Base-by-base conservation (phyloP, 2,113 vertebrate genomes). In the Phylloscopus trochiloides region DNA sequence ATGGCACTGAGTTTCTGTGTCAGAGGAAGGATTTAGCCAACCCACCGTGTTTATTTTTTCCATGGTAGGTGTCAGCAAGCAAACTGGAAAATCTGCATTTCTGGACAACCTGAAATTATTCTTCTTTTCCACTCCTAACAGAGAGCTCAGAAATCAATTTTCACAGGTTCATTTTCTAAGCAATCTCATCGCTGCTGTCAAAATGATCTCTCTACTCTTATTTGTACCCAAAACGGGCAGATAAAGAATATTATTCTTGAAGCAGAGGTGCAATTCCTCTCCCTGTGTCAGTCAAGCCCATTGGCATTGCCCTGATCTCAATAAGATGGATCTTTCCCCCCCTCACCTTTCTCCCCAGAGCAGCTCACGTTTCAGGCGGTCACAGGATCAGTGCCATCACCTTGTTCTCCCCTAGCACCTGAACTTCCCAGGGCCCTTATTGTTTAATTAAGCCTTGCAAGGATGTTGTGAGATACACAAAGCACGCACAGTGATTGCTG, bases 61-160 rank as follows among this genome's bases (percentile, higher is more conserved):
- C 22, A 9, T 61, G 62, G 71, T 52, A 78, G 24, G 9, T 94
- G 70, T 93, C 74, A 92, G 81, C 71, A 92, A 90, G 62, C n/a
- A 93, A 96, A 92, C 78, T 66, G 85, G 86, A 95, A 95, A 93
- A 95, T 82, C 82, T 95, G 63, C 90, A 88, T 97, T 93, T 95
- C 82, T 88, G 86, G 90, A 79, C 78, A 94, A 65, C 58, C 71
- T 90, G 78, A 90, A 88, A 90, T 95, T 93, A 90, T 57, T 93
- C 29, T 78, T 88, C 79, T 66, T 89, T 70, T 25, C 68, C 50
- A 31, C 28, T 47, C 26, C 32, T 73, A 93, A 70, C 71, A 82
- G 66, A 3, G 8, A 92, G 78, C 62, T 73, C 48, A 61, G 86
- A 85, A 92, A 95, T 93, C 95, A 88, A 70, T 97, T 95, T 94